Base-by-base conservation (phyloP, 2,888 invertebrate species). In the Trachelus iudaicus region DNA sequence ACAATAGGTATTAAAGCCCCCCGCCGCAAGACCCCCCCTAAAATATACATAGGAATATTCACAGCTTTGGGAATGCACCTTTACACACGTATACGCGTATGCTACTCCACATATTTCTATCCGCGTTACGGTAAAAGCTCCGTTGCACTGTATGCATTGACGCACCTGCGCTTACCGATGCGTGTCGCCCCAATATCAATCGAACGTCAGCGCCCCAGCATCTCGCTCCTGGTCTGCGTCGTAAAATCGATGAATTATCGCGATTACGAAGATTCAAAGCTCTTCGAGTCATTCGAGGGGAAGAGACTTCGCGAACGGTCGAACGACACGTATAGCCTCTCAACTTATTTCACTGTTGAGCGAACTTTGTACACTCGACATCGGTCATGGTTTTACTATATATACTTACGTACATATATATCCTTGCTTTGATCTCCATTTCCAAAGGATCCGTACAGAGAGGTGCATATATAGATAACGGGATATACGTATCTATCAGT, bases 211-310 rank as follows among this genome's bases (percentile, higher is more conserved):
- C 74, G 74, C 33, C 31, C 6, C 13, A 23, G 30, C 33, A 69
- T 23, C 71, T 11, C 30, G 71, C 31, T 71, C 30, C 71, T 56
- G 75, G 79, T 76, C 76, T 75, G 75, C 79, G 77, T 76, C 83
- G 82, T 87, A 85, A 88, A 88, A 81, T 85, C 83, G 81, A 84
- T 82, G 84, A 88, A 85, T 85, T 87, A 87, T 86, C 87, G 56
- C 56, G 56, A 56, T 56, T 56, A 56, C 56, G 23, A 56, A 56
- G 56, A 56, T 56, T 56, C 56, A 56, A 56, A 56, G 56, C 56
- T 56, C 56, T 23, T 56, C 23, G 56, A 56, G 23, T 56, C 23
- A 9, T 56, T 23, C 56, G 9, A 56, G 56, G 23, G 56, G 56
- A 56, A 56, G 56, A 56, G 23, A 56, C 56, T 23, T 56, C 9